Base-by-base conservation (phyloP, 2,113 vertebrate species). In the Pedionomus torquatus region DNA sequence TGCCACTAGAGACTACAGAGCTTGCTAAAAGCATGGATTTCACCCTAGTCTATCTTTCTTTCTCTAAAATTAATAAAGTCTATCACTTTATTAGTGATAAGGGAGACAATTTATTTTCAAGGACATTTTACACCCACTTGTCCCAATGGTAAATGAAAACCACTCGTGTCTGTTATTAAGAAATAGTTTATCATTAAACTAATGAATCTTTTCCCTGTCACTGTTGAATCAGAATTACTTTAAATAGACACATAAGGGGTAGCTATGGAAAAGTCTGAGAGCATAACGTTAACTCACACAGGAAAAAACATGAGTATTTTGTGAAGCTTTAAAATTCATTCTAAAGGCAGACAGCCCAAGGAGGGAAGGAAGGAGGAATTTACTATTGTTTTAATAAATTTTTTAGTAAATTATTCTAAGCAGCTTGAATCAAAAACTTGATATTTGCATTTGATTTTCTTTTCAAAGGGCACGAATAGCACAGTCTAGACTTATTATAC, bases 401-500 rank as follows among this genome's bases (percentile, higher is more conserved):
- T 82, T 96, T 95, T 84, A 64, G 23, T 81, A 90, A 94, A 90
- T 90, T 97, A 88, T 93, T 96, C 88, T 43, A 88, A 49, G 75
- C 37, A 71, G 26, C 43, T 74, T 79, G 39, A 91, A 81, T 82
- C 33, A 93, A 94, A 97, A 96, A 39, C 46, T 89, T 95, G 46
- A 68, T 96, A 95, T 96, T 96, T 97, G 91, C 85, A 90, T 95
- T 95, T 92, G 30, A 91, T 92, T 95, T 92, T 95, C 4, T 11
- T 96, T 96, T 97, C 94, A 97, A 97, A 97, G 75, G 58, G 46
- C 86, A 84, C 68, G 83, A 94, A 95, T 71, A 91, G 43, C 78
- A 74, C 46, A 81, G 94, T 97, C 94, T 96, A 97, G 94, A 95
- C 90, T 90, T 88, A 96, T 89, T 88, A 90, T 88, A 90, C 90